These are phyloP conservation scores for Miltochrista miniata DNA, from an alignment of 2,888 invertebrate genomes.

Conservation along the genomic window DNA sequence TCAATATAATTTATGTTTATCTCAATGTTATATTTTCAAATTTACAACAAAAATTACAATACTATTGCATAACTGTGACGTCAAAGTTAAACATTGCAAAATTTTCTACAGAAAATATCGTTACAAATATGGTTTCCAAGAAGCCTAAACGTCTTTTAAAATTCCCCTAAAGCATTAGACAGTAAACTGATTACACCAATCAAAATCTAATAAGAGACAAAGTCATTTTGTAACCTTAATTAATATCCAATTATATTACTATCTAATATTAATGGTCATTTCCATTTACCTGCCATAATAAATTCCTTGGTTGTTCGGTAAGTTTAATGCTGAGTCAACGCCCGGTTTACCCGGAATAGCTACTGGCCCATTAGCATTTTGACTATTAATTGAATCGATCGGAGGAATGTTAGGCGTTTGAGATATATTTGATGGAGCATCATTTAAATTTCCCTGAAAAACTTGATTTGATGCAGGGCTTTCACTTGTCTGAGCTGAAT, in stretches of 20 bases:
- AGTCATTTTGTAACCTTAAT: not conserved
- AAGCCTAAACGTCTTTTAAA: no score
- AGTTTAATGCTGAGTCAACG: constrained; percentile 25
- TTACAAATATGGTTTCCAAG: no score
- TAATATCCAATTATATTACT: not conserved
- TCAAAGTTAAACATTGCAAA: no score
- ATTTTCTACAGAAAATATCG: no score
- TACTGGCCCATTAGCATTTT: constrained; percentile 17
- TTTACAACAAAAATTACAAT: no score
- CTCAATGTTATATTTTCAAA: no score
- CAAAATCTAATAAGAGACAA: not conserved
- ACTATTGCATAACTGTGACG: no score
- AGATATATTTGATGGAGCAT: constrained; percentile 11
- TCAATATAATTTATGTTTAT: no score
- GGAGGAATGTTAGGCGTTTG: constrained; percentile 6
- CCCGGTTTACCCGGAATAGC: constrained; percentile 46
- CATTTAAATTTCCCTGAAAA: constrained; percentile 13
- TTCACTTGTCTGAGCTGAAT: constrained; percentile 1
- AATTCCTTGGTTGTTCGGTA: constrained; percentile 23
- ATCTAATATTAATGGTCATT: constrained; percentile 19
- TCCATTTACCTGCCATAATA: constrained; percentile 40
- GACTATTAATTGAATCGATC: constrained; percentile 5
- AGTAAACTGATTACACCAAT: no score
- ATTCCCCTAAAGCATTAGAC: no score
- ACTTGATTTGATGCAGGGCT: constrained; percentile 4